A percentile compares a stretch with the other conserved stretches of the same genome.
Evolutionary conservation across 2,113 vertebrate genomes (phyloP).

Genomic region (Merops nubicus): DNA sequence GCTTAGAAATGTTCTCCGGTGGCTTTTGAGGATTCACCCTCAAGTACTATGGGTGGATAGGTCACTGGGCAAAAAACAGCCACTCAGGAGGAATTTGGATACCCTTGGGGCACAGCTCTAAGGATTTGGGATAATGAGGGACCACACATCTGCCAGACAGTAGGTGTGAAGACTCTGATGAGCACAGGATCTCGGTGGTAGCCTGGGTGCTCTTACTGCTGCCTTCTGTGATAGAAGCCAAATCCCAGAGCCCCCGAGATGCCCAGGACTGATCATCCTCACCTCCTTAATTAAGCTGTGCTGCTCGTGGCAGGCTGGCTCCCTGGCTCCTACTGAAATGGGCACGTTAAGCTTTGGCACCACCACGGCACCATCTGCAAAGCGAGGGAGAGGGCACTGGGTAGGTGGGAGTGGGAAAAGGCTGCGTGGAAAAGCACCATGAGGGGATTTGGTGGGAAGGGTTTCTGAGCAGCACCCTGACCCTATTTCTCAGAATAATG

Average conservation of each 20-base stretch:
- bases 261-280: neutral
- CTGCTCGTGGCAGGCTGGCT: neutral
- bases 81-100: neutral
- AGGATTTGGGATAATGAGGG: neutral
- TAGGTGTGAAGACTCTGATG: neutral
- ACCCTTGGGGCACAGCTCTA: neutral
- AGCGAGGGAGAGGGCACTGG: neutral
- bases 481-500: neutral
- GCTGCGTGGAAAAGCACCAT: neutral
- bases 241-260: neutral
- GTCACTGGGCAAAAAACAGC: neutral
- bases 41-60: neutral
- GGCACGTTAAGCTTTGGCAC: neutral
- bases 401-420: neutral
- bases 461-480: neutral
- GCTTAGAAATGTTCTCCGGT: neutral
- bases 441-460: neutral
- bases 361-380: neutral
- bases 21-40: neutral
- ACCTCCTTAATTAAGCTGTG: neutral
- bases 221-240: neutral
- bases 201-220: neutral
- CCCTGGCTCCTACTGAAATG: neutral
- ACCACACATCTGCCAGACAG: neutral
- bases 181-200: neutral